Conservation (phyloP, 2,888 invertebrate species). For the Chrysotoxum bicinctum region DNA sequence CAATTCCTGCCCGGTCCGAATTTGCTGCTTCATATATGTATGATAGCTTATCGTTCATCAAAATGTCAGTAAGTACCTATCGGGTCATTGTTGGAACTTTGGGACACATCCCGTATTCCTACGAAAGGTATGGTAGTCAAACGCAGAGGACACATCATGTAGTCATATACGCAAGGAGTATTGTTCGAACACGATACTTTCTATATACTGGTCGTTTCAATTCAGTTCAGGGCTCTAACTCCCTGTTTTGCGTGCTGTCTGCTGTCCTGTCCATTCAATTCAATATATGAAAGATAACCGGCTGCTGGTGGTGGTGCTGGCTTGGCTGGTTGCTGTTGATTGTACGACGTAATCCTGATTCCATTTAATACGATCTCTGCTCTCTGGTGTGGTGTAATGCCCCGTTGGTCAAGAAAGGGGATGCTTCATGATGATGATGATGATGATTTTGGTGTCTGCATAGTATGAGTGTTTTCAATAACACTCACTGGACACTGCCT, state of each 20-base stretch:
- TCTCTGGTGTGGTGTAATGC: constrained; percentile 43
- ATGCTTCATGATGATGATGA: background rate
- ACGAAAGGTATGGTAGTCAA: constrained; percentile 31
- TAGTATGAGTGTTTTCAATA: constrained; percentile 12
- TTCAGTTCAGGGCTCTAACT: background rate
- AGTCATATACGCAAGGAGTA: constrained; percentile 40
- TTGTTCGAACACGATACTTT: constrained; percentile 52
- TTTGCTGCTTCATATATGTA: constrained; percentile 52
- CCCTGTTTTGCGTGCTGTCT: constrained; percentile 57
- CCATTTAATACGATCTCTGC: constrained; percentile 67
- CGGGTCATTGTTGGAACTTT: constrained; percentile 70
- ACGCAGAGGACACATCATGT: constrained; percentile 26
- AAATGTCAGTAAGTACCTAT: constrained; percentile 73
- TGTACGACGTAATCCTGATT: constrained; percentile 70
- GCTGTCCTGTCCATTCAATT: constrained; percentile 63
- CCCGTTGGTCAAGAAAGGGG: constrained; percentile 9
- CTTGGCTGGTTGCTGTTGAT: constrained; percentile 52
- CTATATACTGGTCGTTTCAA: background rate
- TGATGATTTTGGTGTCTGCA: constrained; percentile 31
- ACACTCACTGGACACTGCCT: constrained; percentile 8
- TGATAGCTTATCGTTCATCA: constrained; percentile 73
- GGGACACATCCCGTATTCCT: constrained; percentile 38
- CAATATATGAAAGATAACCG: constrained; percentile 49
- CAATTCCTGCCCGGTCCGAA: constrained; percentile 1
- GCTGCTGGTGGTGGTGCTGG: background rate